Base-by-base conservation (phyloP, 2,113 vertebrate species). In the Lathamus discolor region DNA sequence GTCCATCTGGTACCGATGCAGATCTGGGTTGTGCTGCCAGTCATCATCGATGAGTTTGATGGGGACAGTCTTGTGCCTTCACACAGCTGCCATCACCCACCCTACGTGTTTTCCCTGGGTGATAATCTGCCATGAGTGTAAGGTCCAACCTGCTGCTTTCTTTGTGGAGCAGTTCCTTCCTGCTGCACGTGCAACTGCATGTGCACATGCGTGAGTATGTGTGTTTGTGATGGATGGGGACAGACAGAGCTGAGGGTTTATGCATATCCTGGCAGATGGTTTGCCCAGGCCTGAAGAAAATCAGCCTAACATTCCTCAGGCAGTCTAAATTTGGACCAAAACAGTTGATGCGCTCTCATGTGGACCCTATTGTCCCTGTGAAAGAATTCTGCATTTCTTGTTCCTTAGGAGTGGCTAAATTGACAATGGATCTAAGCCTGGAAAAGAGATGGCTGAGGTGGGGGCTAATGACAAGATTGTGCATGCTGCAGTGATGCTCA, bases 121-220 rank as follows among this genome's bases (percentile, higher is more conserved):
- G 8, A 29, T 29, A 54, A 66, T 19, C 11, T 29, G 29, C 13
- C 39, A 55, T n/a, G 14, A 61, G 15, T 24, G 28, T 49, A 51
- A 66, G 35, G 37, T 73, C 17, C 35, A 68, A 24, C 33, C 19
- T 44, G 28, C 24, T 68, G 14, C 28, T 33, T 2, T 31, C 20
- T 54, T 55, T 1, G 0, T 31, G 31, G 23, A 78, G 23, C 11
- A 76, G 57, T 22, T 82, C 29, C 49, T 59, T 81, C 17, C 18
- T 23, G 33, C 31, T 6, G 0, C 0, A 1, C 0, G 1, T 64
- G 19, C 8, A 46, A 52, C 24, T 18, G 7, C 17, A 18, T 41
- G n/a, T 35, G 37, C 7, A 15, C 23, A 17, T 27, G 35, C 7
- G 2, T 27, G 25, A 18, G 11, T 41, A 7, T 39, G 37, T 39